Conservation (phyloP, 2,797 vertebrate genomes). For the Hydrolagus colliei region DNA sequence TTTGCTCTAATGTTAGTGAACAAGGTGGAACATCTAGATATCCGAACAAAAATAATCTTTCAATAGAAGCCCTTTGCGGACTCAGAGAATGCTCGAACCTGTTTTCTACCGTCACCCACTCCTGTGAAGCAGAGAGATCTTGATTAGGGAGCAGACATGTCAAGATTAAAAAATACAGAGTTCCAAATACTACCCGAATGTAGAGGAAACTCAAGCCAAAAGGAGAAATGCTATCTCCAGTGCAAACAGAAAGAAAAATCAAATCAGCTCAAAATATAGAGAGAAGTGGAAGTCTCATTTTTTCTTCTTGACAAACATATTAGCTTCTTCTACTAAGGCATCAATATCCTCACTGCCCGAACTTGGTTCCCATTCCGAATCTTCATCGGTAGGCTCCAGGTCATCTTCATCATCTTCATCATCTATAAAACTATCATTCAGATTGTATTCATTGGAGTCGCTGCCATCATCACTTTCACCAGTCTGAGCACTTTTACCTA, state of each 20-base stretch:
- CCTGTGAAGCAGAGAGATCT: not conserved
- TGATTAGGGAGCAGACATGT: no score
- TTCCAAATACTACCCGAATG: not conserved
- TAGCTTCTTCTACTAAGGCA: slow-evolving; percentile 51
- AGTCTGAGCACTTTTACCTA: slow-evolving; percentile 41
- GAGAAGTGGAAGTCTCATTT: slow-evolving; percentile 42
- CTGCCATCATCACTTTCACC: slow-evolving; percentile 36
- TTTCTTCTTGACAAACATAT: slow-evolving; percentile 50
- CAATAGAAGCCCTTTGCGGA: not conserved
- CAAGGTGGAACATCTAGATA: not conserved
- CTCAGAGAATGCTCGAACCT: not conserved
- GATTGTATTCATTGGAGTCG: slow-evolving; percentile 43
- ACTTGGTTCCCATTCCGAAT: slow-evolving; percentile 63
- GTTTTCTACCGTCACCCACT: not conserved
- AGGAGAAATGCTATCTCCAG: not conserved
- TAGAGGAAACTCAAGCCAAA: not conserved
- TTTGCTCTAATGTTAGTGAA: not conserved
- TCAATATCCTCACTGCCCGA: slow-evolving; percentile 53
- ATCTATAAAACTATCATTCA: slow-evolving; percentile 50
- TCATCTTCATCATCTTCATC: slow-evolving; percentile 54
- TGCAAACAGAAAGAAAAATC: not conserved
- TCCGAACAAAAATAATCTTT: not conserved
- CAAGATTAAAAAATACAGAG: no score
- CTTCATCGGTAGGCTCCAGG: slow-evolving; percentile 57
- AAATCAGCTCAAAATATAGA: not conserved